Evolutionary conservation across 2,888 invertebrate species (phyloP).

Genomic region (Coenonympha glycerion): DNA sequence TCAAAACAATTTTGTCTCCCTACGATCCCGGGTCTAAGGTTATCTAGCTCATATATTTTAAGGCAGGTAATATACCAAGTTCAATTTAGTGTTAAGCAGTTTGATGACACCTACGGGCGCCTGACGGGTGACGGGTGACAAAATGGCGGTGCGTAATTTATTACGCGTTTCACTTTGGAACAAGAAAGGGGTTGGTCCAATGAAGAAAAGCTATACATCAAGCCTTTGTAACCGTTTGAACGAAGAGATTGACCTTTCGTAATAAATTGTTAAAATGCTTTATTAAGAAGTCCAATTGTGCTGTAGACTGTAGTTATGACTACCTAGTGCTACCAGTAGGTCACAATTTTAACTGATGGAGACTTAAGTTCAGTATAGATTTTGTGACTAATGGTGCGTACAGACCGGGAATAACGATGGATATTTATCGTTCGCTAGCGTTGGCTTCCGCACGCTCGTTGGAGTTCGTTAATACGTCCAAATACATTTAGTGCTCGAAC

Average conservation of each 20-base stretch:
- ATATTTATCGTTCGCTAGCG: too few species aligned
- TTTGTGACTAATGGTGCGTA: too few species aligned
- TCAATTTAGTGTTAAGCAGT: constrained; percentile 13
- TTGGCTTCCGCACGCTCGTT: too few species aligned
- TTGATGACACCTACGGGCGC: constrained; percentile 31
- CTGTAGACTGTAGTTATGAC: neutral
- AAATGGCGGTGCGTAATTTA: constrained; percentile 34
- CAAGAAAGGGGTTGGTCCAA: constrained; percentile 34
- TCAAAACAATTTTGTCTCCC: neutral
- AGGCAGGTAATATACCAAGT: constrained; percentile 6
- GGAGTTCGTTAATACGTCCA: too few species aligned
- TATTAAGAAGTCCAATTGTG: neutral
- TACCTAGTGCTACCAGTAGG: neutral
- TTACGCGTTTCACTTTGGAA: constrained; percentile 37
- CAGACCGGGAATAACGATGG: too few species aligned
- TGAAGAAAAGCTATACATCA: constrained; percentile 30
- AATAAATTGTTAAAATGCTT: neutral
- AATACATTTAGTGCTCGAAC: too few species aligned
- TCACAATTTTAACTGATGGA: too few species aligned
- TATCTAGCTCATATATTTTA: neutral
- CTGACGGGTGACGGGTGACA: constrained; percentile 33
- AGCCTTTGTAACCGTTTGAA: neutral
- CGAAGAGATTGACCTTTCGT: neutral
- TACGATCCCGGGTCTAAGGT: neutral
- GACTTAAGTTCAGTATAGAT: too few species aligned